Evolutionary conservation across 2,888 invertebrate species (phyloP), one percentile per base, ranked within the genome.

Genomic region (Nymphalis c-album): DNA sequence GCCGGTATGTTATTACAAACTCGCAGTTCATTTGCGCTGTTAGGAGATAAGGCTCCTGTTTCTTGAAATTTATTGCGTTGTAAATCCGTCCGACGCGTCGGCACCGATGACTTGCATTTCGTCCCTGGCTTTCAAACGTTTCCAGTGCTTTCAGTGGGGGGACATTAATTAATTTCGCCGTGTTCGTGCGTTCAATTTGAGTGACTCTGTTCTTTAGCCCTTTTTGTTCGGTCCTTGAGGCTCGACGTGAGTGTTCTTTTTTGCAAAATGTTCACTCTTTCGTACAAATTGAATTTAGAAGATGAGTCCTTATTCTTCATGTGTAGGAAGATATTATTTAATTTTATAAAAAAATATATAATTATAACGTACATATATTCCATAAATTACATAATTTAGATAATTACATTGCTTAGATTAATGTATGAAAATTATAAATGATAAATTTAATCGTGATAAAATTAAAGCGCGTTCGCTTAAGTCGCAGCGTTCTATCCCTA

Each of bases 151-250:
- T 78, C 78, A 80, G 83, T 79, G 82, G 83, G 64, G 73, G 87
- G 82, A 85, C 86, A 85, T 86, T 91, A 89, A 91, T 91, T 91
- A 91, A 90, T 91, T 90, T 87, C 79, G 77, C 82, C 83, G 80
- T 82, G 80, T 80, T 82, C 78, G 81, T 83, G 82, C 81, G 82
- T 83, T 85, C 83, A 81, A 81, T 86, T 84, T 81, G 75, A 81
- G 81, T 85, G 79, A 83, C 81, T 81, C 81, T 82, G 77, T 81
- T 80, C 77, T 79, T 77, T 78, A 73, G 75, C 75, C 75, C 74
- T 84, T 84, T 84, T 84, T 80, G 77, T 74, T 74, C 73, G 72
- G 68, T 73, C 68, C 72, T 73, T 71, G 73, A 74, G 63, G 66
- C 68, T 64, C 66, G 59, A 62, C 53, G 67, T 63, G 62, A 71